These are phyloP conservation scores for Lanistes nyassanus DNA, from an alignment of 1,140 invertebrate genomes.

Conservation along the genomic window DNA sequence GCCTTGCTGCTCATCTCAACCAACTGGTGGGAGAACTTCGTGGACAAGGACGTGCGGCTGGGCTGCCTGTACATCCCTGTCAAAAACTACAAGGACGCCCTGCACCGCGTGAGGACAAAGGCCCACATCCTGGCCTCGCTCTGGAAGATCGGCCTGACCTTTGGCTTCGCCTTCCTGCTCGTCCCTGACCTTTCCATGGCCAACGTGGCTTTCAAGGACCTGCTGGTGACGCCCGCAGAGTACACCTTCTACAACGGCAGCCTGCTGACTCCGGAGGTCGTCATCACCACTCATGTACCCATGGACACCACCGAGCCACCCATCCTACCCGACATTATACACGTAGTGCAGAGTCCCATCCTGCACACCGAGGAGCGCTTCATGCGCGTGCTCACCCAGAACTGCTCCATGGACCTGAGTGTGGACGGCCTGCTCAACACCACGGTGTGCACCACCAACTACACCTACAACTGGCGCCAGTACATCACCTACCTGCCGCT, in stretches of 20 bases:
- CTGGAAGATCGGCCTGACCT: conserved; percentile 51
- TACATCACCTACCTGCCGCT: conserved; percentile 43
- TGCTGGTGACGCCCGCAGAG: conserved; percentile 28
- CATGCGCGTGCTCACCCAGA: conserved; percentile 27
- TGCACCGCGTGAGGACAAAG: conserved; percentile 42
- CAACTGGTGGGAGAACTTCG: conserved; percentile 98
- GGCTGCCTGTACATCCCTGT: conserved; percentile 41
- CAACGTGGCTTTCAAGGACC: conserved; percentile 37
- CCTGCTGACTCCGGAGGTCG: background rate
- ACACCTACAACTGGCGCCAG: conserved; percentile 37
- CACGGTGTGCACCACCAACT: conserved; percentile 36
- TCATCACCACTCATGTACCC: background rate
- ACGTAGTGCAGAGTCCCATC: background rate
- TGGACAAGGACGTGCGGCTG: conserved; percentile 72
- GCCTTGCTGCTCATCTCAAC: conserved; percentile 87
- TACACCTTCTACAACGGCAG: conserved; percentile 31
- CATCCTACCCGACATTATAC: conserved; percentile 18
- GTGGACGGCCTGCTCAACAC: conserved; percentile 27
- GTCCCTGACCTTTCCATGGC: conserved; percentile 39
- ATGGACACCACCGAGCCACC: conserved; percentile 17
- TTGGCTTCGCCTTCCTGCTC: conserved; percentile 49
- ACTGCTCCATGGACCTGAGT: conserved; percentile 32
- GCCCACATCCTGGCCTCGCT: conserved; percentile 44
- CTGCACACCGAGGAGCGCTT: conserved; percentile 23
- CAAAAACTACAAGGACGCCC: conserved; percentile 41